Base-by-base conservation (phyloP, 2,113 vertebrate genomes). In the Trichechus manatus region DNA sequence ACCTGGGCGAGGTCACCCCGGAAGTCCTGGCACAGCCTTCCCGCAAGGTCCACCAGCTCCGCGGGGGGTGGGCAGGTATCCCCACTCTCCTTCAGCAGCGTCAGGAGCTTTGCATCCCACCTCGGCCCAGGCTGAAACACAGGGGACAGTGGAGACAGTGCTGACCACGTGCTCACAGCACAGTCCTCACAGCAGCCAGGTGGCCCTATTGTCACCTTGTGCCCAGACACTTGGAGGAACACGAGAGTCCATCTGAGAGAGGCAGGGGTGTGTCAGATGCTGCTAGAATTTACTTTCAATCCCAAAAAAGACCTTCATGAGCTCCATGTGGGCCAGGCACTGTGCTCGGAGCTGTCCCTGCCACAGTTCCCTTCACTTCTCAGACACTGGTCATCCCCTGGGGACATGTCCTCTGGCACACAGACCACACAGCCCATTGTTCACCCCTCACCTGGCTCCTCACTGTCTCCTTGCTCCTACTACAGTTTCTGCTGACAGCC, bases 91-190 rank as follows among this genome's bases (percentile, higher is more conserved):
- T 79, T 92, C 90, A 99, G 95, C 97, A 98, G 94, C 74, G 74
- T 97, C 97, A 98, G 95, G 88, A 98, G n/a, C 29, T 50, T 96
- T 98, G 93, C 98, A 98, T 97, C 17, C 53, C 2, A 5, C 3
- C 22, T 15, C 27, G 3, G 33, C 31, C 1, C 29, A 11, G 36
- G 59, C 93, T 95, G 92, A 31, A 64, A 87, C 42, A 36, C 5
- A 94, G 36, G 88, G 0, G 1, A 33, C 1, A 81, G 39, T 81
- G 31, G 15, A 0, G 10, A 36, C 9, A 3, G 23, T 23, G 9
- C 61, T 11, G 19, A 47, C 3, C 14, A 25, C 0, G 5, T 15
- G 20, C 66, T 17, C 23, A 13, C 56, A 0, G 0, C 4, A 15
- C 42, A 19, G 2, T 9, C 31, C 39, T 47, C 59, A 29, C 19